Evolutionary conservation across 1,140 invertebrate genomes (phyloP).

Genomic region (Drosophila pallidifrons): DNA sequence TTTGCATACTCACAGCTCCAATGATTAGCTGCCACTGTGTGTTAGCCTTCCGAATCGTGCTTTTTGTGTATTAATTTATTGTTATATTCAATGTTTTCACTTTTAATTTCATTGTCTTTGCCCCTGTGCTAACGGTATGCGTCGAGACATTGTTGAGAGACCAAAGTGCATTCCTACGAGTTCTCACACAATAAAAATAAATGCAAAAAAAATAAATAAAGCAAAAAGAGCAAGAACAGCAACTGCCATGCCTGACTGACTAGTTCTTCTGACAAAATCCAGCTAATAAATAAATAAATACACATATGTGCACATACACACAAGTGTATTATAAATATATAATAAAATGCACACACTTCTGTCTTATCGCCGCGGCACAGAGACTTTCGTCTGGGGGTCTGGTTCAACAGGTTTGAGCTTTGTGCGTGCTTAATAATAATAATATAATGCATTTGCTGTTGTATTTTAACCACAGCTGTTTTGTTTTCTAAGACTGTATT

Average conservation of each 20-base stretch:
- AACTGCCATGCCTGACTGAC: slow-evolving; percentile 8
- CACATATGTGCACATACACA: not conserved
- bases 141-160: not conserved
- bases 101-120: not conserved
- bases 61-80: slow-evolving; percentile 26
- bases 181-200: slow-evolving; percentile 2
- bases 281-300: slow-evolving; percentile 40
- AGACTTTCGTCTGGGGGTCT: slow-evolving; percentile 55
- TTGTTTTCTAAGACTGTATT: slow-evolving; percentile 24
- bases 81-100: slow-evolving; percentile 10
- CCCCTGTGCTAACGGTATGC: slow-evolving; percentile 12
- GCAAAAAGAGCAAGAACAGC: slow-evolving; percentile 13
- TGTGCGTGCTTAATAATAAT: slow-evolving; percentile 33
- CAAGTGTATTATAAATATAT: not conserved
- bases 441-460: slow-evolving; percentile 22
- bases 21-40: slow-evolving; percentile 8
- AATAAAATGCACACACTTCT: slow-evolving; percentile 10
- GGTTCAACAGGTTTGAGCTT: slow-evolving; percentile 75
- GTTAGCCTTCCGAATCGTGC: slow-evolving; percentile 34
- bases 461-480: slow-evolving; percentile 50
- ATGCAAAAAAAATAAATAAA: not conserved
- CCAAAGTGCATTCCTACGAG: slow-evolving; percentile 25
- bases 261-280: slow-evolving; percentile 38
- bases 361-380: slow-evolving; percentile 8
- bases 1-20: slow-evolving; percentile 53